These are phyloP conservation scores for Oreortyx pictus DNA, from an alignment of 2,797 vertebrate genomes.

Conservation along the genomic window DNA sequence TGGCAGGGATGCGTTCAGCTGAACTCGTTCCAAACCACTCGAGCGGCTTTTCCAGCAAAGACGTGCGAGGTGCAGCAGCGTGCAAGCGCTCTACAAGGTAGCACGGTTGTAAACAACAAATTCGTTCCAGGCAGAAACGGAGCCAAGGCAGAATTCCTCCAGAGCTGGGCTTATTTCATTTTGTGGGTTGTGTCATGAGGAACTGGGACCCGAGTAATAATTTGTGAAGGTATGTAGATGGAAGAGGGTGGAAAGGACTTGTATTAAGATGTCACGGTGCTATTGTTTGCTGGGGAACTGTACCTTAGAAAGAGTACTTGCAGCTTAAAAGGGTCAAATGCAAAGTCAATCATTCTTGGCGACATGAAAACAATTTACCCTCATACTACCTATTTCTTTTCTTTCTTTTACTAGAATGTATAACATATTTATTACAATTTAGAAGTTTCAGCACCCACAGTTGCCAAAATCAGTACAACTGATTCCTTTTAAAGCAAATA, in stretches of 20 bases:
- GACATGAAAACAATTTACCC: background rate
- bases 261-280: background rate
- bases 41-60: background rate
- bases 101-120: rapidly evolving
- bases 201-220: background rate
- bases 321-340: background rate
- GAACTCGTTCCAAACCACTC: background rate
- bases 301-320: background rate
- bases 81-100: background rate
- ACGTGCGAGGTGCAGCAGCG: rapidly evolving
- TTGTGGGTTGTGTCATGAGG: background rate
- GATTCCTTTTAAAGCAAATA: background rate
- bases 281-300: background rate
- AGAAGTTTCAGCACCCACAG: background rate
- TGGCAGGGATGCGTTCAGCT: background rate
- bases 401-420: background rate
- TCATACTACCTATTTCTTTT: background rate
- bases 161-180: background rate
- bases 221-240: background rate
- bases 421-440: background rate
- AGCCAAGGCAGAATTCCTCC: background rate
- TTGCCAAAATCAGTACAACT: background rate
- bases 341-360: background rate
- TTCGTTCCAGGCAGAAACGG: background rate
- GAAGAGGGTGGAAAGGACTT: background rate